Base-by-base conservation (phyloP, 2,113 vertebrate genomes). In the Dipodomys ordii region DNA sequence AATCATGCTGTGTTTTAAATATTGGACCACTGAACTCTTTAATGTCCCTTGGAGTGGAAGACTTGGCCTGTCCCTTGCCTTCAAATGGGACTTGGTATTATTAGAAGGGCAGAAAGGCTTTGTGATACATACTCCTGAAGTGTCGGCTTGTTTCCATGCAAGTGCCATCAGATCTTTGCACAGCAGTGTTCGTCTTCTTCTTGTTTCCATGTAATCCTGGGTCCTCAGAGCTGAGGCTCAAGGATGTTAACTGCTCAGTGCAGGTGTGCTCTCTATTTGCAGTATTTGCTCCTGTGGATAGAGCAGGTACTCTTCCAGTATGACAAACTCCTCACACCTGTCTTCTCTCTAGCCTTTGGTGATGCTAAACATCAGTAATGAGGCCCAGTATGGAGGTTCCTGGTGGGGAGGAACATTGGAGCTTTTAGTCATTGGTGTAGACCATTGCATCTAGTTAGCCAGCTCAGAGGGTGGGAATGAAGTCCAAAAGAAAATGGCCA, bases 91-190 rank as follows among this genome's bases (percentile, higher is more conserved):
- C 46, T 72, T 11, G 44, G 8, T 8, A 0, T 7, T 22, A 20
- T 7, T 22, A 20, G 39, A 62, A 32, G 60, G 30, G 28, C 11
- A 2, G 12, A 23, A 1, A 2, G 46, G 13, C 7, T 20, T 69
- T 19, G 11, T 15, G 60, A 0, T 1, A 46, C 65, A 60, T 8
- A 0, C 10, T 13, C 62, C 60, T 10, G 15, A 6, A 0, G 0
- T 0, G 0, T 12, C 8, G 1, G 60, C 23, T 77, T 44, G 11
- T 22, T 53, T 64, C 11, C 2, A 7, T 2, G 44, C 16, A 2
- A 9, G 15, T 25, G 15, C 46, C 30, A 0, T 2, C 32, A 0
- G 28, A 12, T 19, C 73, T 53, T 12, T 7, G 16, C 19, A 1
- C 0, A 23, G 65, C 19, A 12, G 35, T 9, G 0, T 18, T 30